Evolutionary conservation across 30 jellyfish, hydroid and myxozoan species (phyloP).

Genomic region (Catostylus mosaicus): DNA sequence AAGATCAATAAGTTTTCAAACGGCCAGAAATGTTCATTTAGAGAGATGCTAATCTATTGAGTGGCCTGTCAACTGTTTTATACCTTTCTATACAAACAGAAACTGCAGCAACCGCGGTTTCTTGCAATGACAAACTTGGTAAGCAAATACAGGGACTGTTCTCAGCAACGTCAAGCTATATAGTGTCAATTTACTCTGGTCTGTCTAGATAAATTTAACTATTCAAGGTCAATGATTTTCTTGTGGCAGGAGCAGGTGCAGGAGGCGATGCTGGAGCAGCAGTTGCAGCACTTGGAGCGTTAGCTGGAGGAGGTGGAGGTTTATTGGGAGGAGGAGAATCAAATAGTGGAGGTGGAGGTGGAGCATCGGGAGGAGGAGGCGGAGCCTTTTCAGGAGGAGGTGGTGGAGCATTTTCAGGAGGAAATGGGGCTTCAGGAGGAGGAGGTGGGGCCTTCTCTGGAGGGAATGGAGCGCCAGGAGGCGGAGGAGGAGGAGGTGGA

Average conservation of each 20-base stretch:
- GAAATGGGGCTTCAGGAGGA: slow-evolving; percentile 4
- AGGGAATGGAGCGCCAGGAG: slow-evolving; percentile 5
- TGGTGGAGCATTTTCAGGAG: slow-evolving; percentile 38
- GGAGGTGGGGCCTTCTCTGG: slow-evolving; percentile 42
- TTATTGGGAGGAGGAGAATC: not conserved
- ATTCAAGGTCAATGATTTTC: no score
- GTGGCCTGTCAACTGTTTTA: no score
- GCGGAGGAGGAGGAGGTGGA: slow-evolving; percentile 20
- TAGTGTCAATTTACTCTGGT: no score
- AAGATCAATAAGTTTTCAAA: no score
- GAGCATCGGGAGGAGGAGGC: slow-evolving; percentile 34
- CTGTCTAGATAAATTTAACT: no score
- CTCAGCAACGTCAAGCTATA: no score
- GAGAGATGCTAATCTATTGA: no score
- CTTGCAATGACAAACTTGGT: no score
- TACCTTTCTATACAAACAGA: no score
- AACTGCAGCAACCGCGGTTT: no score
- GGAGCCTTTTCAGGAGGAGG: slow-evolving; percentile 33
- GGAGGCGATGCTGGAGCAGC: not conserved
- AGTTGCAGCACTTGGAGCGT: slow-evolving; percentile 14
- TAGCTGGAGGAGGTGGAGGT: not conserved
- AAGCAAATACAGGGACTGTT: no score
- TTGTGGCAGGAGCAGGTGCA: not conserved
- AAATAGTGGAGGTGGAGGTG: slow-evolving; percentile 8
- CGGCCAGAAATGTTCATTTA: no score